Base-by-base conservation (phyloP, 2,888 invertebrate species). In the Eilema griseolum region DNA sequence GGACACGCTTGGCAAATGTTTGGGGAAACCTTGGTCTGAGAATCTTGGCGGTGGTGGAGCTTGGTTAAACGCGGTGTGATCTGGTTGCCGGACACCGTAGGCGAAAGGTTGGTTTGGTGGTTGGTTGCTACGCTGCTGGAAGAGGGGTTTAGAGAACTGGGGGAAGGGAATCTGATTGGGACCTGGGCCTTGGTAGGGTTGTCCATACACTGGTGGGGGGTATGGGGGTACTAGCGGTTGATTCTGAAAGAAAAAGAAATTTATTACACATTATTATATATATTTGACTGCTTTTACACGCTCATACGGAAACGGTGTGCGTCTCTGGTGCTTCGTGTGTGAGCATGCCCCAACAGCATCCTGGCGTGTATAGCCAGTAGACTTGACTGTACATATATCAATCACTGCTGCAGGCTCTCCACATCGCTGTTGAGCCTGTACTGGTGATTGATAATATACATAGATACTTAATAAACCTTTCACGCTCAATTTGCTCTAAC, bases 161-260 rank as follows among this genome's bases (percentile, higher is more conserved):
- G 92, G 92, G 85, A 85, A 88, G 1, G 91, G 93, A 26, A 90
- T 84, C 69, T 89, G 90, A 37, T 83, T 83, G n/a, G 88, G 86
- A 0, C 83, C 86, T 0, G 89, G 87, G 2, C 84, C 87, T n/a
- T 84, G 88, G 83, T 86, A 86, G 0, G 89, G 88, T 26, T 85
- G 87, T 0, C 80, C 81, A 84, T 92, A 90, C 3, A 16, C 20
- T n/a, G 84, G 79, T 2, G 92, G 79, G 3, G 92, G 90, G 81
- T 87, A 89, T 0, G 90, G 89, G 0, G 90, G 90, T n/a, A 90
- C 72, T 1, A 89, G 85, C 8, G 88, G 88, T 71, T 87, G 89
- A 56, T 73, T 86, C 90, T 90, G 86, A 1, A 75, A 83, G 31
- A 66, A 71, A 73, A 67, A 60, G 1, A 59, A 33, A 33, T 56